phyloP scores from a whole-genome alignment of 2,797 vertebrate genomes.

The Coregonus ussuriensis region DNA sequence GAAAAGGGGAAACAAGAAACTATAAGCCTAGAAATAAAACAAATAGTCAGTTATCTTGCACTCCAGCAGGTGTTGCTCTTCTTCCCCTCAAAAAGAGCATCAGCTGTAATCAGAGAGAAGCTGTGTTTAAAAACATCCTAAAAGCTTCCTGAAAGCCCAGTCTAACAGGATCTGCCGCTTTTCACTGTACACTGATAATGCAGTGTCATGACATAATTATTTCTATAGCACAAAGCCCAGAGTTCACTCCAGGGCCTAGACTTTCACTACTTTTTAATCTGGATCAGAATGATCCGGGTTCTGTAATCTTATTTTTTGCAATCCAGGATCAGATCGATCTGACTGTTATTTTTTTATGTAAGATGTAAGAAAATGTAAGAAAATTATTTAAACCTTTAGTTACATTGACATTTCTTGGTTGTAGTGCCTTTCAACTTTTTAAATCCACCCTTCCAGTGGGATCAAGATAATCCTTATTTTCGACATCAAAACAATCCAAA shows the following conservation, averaged over 20 bases:
- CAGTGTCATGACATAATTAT: neutral
- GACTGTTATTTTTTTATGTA: too few relatives aligned
- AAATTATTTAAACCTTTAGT: too few relatives aligned
- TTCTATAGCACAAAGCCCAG: neutral
- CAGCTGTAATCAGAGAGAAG: neutral
- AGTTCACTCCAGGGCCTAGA: neutral
- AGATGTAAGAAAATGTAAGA: too few relatives aligned
- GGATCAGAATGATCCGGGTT: too few relatives aligned
- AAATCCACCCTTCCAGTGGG: too few relatives aligned
- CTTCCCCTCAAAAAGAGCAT: neutral
- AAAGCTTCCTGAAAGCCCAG: constrained; percentile 36
- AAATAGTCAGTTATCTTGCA: neutral
- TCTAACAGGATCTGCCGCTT: constrained; percentile 28
- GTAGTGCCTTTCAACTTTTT: too few relatives aligned
- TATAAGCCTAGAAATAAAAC: neutral
- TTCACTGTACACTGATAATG: neutral
- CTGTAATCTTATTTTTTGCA: too few relatives aligned
- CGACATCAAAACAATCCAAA: too few relatives aligned
- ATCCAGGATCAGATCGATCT: too few relatives aligned
- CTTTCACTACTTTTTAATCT: too few relatives aligned
- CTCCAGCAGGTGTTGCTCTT: neutral
- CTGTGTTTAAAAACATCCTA: neutral
- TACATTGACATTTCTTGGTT: too few relatives aligned
- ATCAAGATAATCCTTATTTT: too few relatives aligned
- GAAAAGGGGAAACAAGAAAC: neutral